Evolutionary conservation across 2,888 invertebrate genomes (phyloP), one percentile per base, ranked within the genome.

Genomic region (Amphipyra berbera): DNA sequence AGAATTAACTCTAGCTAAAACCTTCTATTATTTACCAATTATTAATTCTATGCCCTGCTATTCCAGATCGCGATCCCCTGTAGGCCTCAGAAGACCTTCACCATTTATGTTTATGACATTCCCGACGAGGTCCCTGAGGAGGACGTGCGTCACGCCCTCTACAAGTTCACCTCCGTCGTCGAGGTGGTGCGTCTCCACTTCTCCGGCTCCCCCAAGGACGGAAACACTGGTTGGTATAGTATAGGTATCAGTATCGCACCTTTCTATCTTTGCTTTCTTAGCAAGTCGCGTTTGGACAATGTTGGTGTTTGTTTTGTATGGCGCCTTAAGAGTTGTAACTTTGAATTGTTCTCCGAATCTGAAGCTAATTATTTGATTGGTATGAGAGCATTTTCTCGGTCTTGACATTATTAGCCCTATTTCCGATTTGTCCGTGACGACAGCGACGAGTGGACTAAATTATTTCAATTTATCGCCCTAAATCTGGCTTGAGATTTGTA

Each of bases 21-120:
- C 0, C 6, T 30, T 7, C 30, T 30, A 7, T 7, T 9, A 9
- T 2, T 5, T 13, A 6, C 1, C 1, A 15, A 12, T 9, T 2
- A 40, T 2, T 55, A 15, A 45, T 10, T 41, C 0, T 1, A 21
- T 9, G 12, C 0, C 38, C 0, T 60, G 14, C 3, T 40, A 54
- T 61, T 82, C 46, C 88, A 97, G 97, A 96, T 97, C 73, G 96
- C 97, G 41, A 97, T 98, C 82, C 98, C 98, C 5, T 98, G 98
- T 88, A 95, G 98, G 79, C 98, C 98, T 0, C 97, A 97, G 85
- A 97, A 97, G 93, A 98, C 97, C n/a, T 98, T 97, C 88, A 97
- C 97, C 6, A 95, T 98, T 72, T 96, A 97, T 88, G 97, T 97
- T 48, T 96, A 97, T 83, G 98, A 98, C 86, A 96, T 98, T 52